phyloP scores from a whole-genome alignment of 2,888 invertebrate species.

The Malthinus seriepunctatus region DNA sequence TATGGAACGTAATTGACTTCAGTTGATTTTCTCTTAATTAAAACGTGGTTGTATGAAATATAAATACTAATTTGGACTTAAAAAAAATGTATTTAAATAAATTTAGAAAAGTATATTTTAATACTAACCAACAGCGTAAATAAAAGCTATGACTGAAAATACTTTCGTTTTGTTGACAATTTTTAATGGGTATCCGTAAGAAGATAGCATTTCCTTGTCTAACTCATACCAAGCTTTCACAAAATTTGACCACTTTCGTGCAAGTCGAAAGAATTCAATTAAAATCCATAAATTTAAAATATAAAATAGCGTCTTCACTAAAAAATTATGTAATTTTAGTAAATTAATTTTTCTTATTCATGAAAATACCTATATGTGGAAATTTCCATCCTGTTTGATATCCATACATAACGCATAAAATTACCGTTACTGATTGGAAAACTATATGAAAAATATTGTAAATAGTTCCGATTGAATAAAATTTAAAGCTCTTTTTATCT shows the following conservation, averaged over 20 bases:
- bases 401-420: not conserved
- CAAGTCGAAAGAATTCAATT: constrained; percentile 57
- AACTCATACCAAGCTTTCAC: constrained; percentile 34
- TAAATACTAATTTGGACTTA: constrained; percentile 19
- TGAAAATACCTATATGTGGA: not conserved
- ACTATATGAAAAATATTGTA: not conserved
- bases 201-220: constrained; percentile 26
- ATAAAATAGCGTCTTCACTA: constrained; percentile 36
- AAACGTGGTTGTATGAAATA: constrained; percentile 3
- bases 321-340: constrained; percentile 12
- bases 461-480: not conserved
- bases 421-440: not conserved
- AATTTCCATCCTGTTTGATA: not conserved
- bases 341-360: not conserved
- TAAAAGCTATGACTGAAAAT: constrained; percentile 8
- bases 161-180: constrained; percentile 12
- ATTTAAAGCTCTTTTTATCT: not conserved
- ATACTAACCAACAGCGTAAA: constrained; percentile 9
- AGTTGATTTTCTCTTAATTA: not conserved
- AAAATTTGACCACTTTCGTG: constrained; percentile 54
- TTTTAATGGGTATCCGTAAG: constrained; percentile 26
- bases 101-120: constrained; percentile 7
- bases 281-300: constrained; percentile 26
- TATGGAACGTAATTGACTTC: not conserved
- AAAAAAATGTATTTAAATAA: constrained; percentile 7